Base-by-base conservation (phyloP, 2,797 vertebrate species). In the Galago senegalensis region DNA sequence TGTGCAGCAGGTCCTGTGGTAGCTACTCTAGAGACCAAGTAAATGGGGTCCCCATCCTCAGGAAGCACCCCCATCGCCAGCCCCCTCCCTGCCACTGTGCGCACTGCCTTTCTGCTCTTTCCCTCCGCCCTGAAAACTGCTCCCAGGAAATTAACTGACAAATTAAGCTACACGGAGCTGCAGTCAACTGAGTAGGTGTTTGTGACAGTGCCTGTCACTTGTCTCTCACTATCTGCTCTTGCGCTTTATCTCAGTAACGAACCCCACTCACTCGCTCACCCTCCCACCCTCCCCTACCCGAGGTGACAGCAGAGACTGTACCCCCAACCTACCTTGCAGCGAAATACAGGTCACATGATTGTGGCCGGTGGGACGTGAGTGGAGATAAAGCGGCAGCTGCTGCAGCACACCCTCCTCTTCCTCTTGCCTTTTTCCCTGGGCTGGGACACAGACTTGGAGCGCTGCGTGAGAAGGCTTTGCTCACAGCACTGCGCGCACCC, bases 381-480 rank as follows among this genome's bases (percentile, higher is more conserved):
- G 21, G 65, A 81, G 43, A 60, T 21, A 70, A 29, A 0, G 20
- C 27, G 56, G 56, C 9, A 3, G 3, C 65, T 69, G 56, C 43
- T 18, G 6, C 16, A 3, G 1, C 21, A 21, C 7, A 4, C 46
- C 34, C 17, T 63, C 81, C 17, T 40, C 34, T 20, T 75, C 58
- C 58, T 70, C n/a, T 29, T 37, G 0, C 25, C 4, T 5, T 4
- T 46, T 29, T 43, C 31, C 53, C 1, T 0, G 0, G n/a, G 3
- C 70, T 31, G 43, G 58, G 67, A 67, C 8, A 7, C 6, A n/a
- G 40, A 25, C 46, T 49, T 37, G 29, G 81, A 25, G 27, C 0
- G 1, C 5, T 14, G 31, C 0, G 3, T 1, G 29, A 65, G 82
- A 34, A 37, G 53, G 29, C 53, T 40, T 29, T 37, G 31, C 31